Percentiles rank a stretch among this genome's conserved stretches.
Conservation (phyloP, 2,888 invertebrate genomes). For the Ganaspis brasiliensis region DNA sequence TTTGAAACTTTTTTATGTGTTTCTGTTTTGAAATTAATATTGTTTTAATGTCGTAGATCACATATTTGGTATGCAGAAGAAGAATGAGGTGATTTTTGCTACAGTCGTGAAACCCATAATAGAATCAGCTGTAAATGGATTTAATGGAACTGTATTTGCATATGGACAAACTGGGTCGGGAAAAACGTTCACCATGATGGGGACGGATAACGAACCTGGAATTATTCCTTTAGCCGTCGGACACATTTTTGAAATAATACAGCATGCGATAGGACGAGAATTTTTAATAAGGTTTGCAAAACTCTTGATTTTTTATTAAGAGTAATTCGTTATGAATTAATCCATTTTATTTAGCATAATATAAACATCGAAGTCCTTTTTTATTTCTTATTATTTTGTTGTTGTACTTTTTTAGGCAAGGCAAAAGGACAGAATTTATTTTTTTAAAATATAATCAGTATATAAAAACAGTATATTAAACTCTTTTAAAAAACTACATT, state of each 20-base stretch:
- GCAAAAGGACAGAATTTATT: too few species aligned
- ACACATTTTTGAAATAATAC: slow-evolving; percentile 87
- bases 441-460: too few species aligned
- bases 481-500: too few species aligned
- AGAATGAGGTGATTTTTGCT: slow-evolving; percentile 86
- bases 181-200: slow-evolving; percentile 93
- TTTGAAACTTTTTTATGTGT: too few species aligned
- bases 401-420: too few species aligned
- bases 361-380: too few species aligned
- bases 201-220: slow-evolving; percentile 86
- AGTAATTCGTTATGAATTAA: too few species aligned
- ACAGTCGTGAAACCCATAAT: slow-evolving; percentile 88
- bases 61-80: slow-evolving; percentile 85
- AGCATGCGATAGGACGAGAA: slow-evolving; percentile 84
- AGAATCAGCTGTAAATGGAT: slow-evolving; percentile 86
- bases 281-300: slow-evolving; percentile 90
- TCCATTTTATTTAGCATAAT: too few species aligned
- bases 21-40: slow-evolving; percentile 13
- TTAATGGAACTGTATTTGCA: slow-evolving; percentile 94
- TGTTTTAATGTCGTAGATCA: slow-evolving; percentile 84
- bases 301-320: too few species aligned
- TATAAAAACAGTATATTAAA: too few species aligned
- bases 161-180: slow-evolving; percentile 96
- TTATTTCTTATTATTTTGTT: too few species aligned
- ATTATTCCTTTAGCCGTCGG: slow-evolving; percentile 88